Base-by-base conservation (phyloP, 2,888 invertebrate genomes). In the Chalcis sispes region DNA sequence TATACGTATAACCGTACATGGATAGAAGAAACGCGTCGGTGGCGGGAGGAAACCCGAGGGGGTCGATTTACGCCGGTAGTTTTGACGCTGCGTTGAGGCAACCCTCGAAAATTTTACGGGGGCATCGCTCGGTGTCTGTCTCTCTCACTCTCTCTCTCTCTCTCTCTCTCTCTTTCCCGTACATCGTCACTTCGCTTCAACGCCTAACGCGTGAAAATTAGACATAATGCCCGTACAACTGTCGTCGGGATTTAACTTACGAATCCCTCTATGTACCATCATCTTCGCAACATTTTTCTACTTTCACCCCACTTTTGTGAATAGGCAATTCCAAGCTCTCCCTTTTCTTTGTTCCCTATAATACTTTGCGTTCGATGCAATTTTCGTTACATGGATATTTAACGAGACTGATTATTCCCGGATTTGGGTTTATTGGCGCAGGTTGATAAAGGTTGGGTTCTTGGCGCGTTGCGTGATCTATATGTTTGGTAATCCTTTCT, bases 141-240 rank as follows among this genome's bases (percentile, higher is more conserved):
- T 73, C 20, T 13, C n/a, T n/a, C n/a, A n/a, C n/a, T n/a, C n/a
- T n/a, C n/a, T n/a, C n/a, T n/a, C n/a, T n/a, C n/a, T n/a, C n/a
- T n/a, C n/a, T n/a, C n/a, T n/a, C n/a, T n/a, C n/a, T n/a, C n/a
- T n/a, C n/a, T n/a, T n/a, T n/a, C n/a, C n/a, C n/a, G n/a, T n/a
- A n/a, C n/a, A n/a, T n/a, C n/a, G n/a, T n/a, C n/a, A n/a, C n/a
- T n/a, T n/a, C 71, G 42, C 66, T 58, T 59, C 65, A 65, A 65
- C 69, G 27, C 48, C 15, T 4, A 36, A 13, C 27, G 61, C 79
- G 75, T 77, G 78, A 78, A 80, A 80, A 81, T 80, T 80, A 79
- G 77, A 78, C 75, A 69, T 65, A 77, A 79, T 77, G 78, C 69
- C 56, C 73, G 74, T 71, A 80, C 78, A 73, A 79, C 64, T 77